Evolutionary conservation across 2,797 vertebrate species (phyloP).

Genomic region (Myotis findleyi): DNA sequence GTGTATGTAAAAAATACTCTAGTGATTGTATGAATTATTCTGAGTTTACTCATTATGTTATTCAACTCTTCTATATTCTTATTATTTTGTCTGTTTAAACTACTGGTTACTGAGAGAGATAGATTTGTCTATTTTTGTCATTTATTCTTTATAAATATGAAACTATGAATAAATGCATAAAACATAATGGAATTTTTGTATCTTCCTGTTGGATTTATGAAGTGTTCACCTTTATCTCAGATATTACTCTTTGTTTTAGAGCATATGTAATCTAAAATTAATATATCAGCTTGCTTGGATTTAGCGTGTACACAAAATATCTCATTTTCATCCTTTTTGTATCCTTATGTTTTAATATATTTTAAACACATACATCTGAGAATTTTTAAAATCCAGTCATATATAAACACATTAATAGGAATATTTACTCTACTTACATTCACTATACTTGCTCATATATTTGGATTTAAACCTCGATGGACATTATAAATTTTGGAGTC

Average conservation of each 20-base stretch:
- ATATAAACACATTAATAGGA: background rate
- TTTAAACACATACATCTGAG: background rate
- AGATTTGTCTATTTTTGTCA: background rate
- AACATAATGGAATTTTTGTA: background rate
- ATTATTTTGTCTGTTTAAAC: background rate
- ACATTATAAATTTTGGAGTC: background rate
- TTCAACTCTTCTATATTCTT: background rate
- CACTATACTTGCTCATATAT: background rate
- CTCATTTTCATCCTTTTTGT: background rate
- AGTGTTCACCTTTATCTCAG: background rate
- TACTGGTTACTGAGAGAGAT: background rate
- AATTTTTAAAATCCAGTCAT: background rate
- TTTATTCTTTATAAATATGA: background rate
- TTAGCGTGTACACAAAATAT: background rate
- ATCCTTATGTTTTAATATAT: background rate
- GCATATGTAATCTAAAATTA: background rate
- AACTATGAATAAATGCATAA: background rate
- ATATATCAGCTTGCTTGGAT: background rate
- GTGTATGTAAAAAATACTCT: background rate
- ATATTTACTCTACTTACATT: constrained; percentile 18
- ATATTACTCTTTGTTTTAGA: background rate
- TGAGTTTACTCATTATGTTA: background rate
- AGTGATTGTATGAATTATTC: background rate
- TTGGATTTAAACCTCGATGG: background rate
- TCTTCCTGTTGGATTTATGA: background rate